Evolutionary conservation across 2,113 vertebrate species (phyloP).

Genomic region (Percopsis transmontana): DNA sequence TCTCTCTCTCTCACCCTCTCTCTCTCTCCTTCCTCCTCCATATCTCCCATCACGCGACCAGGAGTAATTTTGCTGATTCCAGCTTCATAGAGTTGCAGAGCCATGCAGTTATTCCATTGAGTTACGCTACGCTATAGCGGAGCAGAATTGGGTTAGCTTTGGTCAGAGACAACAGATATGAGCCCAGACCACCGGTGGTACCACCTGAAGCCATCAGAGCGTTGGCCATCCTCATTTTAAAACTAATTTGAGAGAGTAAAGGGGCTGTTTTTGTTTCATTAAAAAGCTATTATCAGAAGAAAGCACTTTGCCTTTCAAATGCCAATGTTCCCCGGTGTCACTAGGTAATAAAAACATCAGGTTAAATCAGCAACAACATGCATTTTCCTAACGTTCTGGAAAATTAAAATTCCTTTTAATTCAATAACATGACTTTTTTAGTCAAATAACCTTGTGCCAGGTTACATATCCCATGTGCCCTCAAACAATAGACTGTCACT

Average conservation of each 20-base stretch:
- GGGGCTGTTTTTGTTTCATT: too few relatives aligned
- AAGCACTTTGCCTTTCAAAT: too few relatives aligned
- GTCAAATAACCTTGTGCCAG: slow-evolving; percentile 1
- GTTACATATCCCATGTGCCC: not conserved
- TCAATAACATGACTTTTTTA: slow-evolving; percentile 36
- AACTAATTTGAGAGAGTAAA: not conserved
- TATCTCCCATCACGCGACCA: slow-evolving; percentile 3
- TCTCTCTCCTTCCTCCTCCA: slow-evolving; percentile 3
- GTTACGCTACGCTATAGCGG: slow-evolving; percentile 46
- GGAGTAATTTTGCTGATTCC: slow-evolving; percentile 64
- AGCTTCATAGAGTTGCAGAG: slow-evolving; percentile 63
- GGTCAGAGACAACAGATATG: not conserved
- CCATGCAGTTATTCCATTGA: slow-evolving; percentile 67
- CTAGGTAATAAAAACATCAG: too few relatives aligned
- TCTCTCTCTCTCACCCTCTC: not conserved
- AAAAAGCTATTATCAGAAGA: too few relatives aligned
- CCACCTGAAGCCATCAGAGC: not conserved
- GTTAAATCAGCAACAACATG: too few relatives aligned
- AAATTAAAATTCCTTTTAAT: not conserved
- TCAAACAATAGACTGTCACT: slow-evolving; percentile 9
- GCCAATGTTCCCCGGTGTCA: too few relatives aligned
- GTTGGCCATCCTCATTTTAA: not conserved
- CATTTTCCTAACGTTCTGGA: too few relatives aligned
- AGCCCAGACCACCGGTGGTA: not conserved
- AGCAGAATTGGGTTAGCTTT: slow-evolving; percentile 33